Evolutionary conservation across 2,888 invertebrate genomes (phyloP).

Genomic region (Erebia aethiops): DNA sequence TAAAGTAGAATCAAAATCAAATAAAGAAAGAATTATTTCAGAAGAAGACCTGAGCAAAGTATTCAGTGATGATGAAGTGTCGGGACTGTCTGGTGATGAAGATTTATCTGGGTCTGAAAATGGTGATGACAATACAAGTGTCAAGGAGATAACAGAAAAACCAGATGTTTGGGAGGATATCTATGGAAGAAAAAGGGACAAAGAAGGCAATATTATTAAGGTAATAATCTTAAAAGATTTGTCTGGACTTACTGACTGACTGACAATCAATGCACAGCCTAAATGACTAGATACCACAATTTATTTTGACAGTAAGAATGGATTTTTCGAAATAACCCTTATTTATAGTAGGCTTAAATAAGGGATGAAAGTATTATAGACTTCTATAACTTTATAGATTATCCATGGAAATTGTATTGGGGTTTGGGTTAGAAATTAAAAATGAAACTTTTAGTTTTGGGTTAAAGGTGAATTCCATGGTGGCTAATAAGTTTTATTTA

Average conservation of each 20-base stretch:
- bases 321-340: no score
- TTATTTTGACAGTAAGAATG: no score
- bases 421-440: no score
- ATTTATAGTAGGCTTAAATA: no score
- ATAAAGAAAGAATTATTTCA: slow-evolving; percentile 55
- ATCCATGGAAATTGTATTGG: no score
- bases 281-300: no score
- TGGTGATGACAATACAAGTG: slow-evolving; percentile 43
- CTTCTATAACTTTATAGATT: no score
- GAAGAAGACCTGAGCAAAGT: slow-evolving; percentile 63
- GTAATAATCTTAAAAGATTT: slow-evolving; percentile 55
- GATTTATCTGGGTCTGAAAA: slow-evolving; percentile 51
- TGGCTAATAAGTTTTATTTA: slow-evolving; percentile 10
- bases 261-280: no score
- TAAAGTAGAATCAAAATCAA: slow-evolving; percentile 39
- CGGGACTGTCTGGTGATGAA: slow-evolving; percentile 66
- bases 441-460: neutral
- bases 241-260: no score
- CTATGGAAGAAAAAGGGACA: slow-evolving; percentile 93
- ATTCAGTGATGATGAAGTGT: slow-evolving; percentile 78
- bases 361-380: no score
- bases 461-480: slow-evolving; percentile 1
- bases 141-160: slow-evolving; percentile 46
- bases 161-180: slow-evolving; percentile 92
- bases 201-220: slow-evolving; percentile 89